Percentiles rank a stretch among this genome's conserved stretches.
phyloP scores from a whole-genome alignment of 1,140 invertebrate genomes.

The Atopsyche davidsoni region DNA sequence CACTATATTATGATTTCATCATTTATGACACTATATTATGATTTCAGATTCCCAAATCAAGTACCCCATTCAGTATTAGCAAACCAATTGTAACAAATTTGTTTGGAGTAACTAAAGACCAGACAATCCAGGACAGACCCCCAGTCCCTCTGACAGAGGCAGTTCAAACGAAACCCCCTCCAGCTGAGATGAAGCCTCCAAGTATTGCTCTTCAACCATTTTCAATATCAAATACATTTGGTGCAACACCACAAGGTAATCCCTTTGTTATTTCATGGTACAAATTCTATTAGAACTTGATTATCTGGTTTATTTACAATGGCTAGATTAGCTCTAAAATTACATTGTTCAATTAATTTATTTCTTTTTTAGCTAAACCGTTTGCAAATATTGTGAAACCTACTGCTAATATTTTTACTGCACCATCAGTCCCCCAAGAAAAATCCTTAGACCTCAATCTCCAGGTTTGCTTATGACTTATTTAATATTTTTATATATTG shows the following conservation, averaged over 20 bases:
- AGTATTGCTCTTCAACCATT: not conserved
- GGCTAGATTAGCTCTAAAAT: too few relatives aligned
- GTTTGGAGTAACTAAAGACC: constrained; percentile 9
- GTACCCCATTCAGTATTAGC: constrained; percentile 3
- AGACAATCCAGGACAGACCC: not conserved
- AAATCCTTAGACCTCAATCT: not conserved
- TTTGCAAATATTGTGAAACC: not conserved
- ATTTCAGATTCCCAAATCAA: constrained; percentile 25
- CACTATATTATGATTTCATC: not conserved
- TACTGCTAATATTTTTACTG: not conserved
- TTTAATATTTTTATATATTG: too few relatives aligned
- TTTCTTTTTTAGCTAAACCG: constrained; percentile 5
- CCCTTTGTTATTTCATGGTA: too few relatives aligned
- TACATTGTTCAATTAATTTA: too few relatives aligned
- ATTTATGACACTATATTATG: constrained; percentile 3
- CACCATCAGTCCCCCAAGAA: not conserved
- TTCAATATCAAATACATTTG: not conserved
- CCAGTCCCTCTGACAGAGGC: not conserved
- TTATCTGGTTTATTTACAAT: too few relatives aligned
- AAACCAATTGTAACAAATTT: constrained; percentile 14
- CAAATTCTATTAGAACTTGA: too few relatives aligned
- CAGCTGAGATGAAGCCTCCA: not conserved
- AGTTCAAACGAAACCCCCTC: not conserved
- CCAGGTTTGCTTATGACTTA: not conserved
- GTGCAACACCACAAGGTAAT: not conserved